These are phyloP conservation scores for Amphipyra berbera DNA, from an alignment of 2,888 invertebrate species.

Conservation along the genomic window DNA sequence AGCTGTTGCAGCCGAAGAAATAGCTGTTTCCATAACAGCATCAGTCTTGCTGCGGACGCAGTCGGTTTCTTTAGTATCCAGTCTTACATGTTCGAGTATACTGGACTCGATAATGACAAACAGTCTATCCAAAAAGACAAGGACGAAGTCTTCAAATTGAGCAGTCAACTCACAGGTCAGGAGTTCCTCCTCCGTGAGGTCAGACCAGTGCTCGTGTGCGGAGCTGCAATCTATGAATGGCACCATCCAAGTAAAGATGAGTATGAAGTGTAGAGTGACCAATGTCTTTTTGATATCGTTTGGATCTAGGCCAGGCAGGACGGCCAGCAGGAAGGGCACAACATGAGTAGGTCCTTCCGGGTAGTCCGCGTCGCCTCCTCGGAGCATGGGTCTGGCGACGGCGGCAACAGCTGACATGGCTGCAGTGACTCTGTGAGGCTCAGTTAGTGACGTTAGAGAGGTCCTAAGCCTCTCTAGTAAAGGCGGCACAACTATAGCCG, in stretches of 20 bases:
- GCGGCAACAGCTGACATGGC: slow-evolving; percentile 93
- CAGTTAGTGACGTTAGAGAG: slow-evolving; percentile 95
- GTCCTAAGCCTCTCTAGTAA: slow-evolving; percentile 94
- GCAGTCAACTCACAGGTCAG: slow-evolving; percentile 94
- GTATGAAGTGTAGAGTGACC: slow-evolving; percentile 94
- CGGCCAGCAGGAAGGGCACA: slow-evolving; percentile 94
- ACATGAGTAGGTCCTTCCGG: slow-evolving; percentile 95
- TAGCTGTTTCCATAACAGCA: slow-evolving; percentile 92
- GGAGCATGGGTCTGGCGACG: slow-evolving; percentile 91
- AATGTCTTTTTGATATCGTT: slow-evolving; percentile 95
- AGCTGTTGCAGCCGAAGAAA: slow-evolving; percentile 92
- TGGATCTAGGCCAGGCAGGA: slow-evolving; percentile 96
- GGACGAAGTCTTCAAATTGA: slow-evolving; percentile 96
- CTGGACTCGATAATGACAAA: slow-evolving; percentile 93
- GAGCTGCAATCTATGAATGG: slow-evolving; percentile 96
- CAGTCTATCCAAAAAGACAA: slow-evolving; percentile 95
- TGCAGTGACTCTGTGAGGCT: slow-evolving; percentile 95
- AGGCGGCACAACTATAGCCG: slow-evolving; percentile 95
- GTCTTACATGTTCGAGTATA: slow-evolving; percentile 91
- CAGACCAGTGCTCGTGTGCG: slow-evolving; percentile 91
- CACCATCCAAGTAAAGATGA: slow-evolving; percentile 93
- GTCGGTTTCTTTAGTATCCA: slow-evolving; percentile 90
- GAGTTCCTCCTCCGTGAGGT: slow-evolving; percentile 94
- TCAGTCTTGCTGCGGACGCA: slow-evolving; percentile 92
- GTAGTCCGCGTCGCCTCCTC: slow-evolving; percentile 88